phyloP scores from a whole-genome alignment of 2,888 invertebrate species.

The Hololepta plana region DNA sequence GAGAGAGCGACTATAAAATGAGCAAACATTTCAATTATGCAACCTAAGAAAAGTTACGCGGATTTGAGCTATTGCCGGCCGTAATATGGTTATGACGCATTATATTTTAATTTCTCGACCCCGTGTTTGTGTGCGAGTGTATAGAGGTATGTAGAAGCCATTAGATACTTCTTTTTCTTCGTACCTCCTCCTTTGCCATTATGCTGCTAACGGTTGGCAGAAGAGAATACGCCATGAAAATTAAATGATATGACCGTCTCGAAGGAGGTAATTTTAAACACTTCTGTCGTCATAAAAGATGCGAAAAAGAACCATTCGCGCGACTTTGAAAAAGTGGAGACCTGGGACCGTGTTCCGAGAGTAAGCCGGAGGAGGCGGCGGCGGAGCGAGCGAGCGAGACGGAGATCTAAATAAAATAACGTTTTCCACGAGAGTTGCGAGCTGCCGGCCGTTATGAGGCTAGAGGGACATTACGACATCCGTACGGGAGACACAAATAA shows the following conservation, averaged over 20 bases:
- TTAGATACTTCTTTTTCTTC: too few relatives aligned
- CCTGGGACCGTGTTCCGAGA: constrained; percentile 24
- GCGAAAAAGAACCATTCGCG: constrained; percentile 25
- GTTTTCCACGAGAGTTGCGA: constrained; percentile 23
- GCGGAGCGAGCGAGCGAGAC: too few relatives aligned
- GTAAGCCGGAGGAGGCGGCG: too few relatives aligned
- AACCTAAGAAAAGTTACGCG: constrained; percentile 14
- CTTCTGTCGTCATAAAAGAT: constrained; percentile 28
- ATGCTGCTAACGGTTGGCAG: constrained; percentile 4
- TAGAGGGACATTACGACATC: constrained; percentile 21
- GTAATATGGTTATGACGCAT: constrained; percentile 24
- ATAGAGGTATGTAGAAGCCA: too few relatives aligned
- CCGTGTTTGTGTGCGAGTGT: too few relatives aligned
- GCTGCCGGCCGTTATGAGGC: constrained; percentile 22
- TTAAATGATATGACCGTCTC: constrained; percentile 28
- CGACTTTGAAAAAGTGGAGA: constrained; percentile 27
- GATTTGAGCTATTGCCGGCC: constrained; percentile 19
- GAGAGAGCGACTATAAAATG: constrained; percentile 14
- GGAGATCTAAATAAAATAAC: constrained; percentile 28
- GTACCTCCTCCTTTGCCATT: too few relatives aligned
- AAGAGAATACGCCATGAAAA: constrained; percentile 22
- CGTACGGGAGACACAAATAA: constrained; percentile 29
- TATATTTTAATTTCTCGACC: constrained; percentile 23
- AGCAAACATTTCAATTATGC: constrained; percentile 20
- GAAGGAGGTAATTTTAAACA: constrained; percentile 28